Evolutionary conservation across 2,888 invertebrate species (phyloP).

Genomic region (Cantharis lateralis): DNA sequence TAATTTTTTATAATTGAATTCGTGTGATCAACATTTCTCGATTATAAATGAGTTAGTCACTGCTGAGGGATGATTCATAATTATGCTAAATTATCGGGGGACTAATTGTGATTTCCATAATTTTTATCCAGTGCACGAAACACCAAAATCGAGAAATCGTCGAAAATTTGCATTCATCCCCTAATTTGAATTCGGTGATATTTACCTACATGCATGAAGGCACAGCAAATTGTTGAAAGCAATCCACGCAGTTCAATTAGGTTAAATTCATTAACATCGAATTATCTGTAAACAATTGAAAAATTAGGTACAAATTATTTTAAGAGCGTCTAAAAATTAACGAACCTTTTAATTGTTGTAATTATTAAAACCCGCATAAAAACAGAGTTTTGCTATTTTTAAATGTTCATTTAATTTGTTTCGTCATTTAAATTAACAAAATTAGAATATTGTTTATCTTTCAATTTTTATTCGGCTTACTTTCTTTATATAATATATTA

Average conservation of each 20-base stretch:
- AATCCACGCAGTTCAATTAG: not conserved
- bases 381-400: not conserved
- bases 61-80: slow-evolving; percentile 22
- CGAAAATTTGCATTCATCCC: no score
- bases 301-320: not conserved
- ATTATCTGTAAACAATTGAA: not conserved
- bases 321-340: not conserved
- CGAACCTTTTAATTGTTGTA: not conserved
- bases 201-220: not conserved
- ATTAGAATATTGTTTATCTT: not conserved
- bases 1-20: slow-evolving; percentile 14
- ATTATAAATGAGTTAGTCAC: slow-evolving; percentile 14
- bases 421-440: not conserved
- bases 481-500: not conserved
- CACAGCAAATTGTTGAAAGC: not conserved
- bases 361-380: not conserved
- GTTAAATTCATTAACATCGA: not conserved
- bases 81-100: slow-evolving; percentile 10
- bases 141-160: not conserved
- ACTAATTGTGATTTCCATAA: slow-evolving; percentile 1
- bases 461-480: not conserved
- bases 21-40: slow-evolving; percentile 6
- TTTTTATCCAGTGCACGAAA: not conserved
- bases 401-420: not conserved
- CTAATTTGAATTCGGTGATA: not conserved